Conservation (phyloP, 2,113 vertebrate species). For the Donacobius atricapilla region DNA sequence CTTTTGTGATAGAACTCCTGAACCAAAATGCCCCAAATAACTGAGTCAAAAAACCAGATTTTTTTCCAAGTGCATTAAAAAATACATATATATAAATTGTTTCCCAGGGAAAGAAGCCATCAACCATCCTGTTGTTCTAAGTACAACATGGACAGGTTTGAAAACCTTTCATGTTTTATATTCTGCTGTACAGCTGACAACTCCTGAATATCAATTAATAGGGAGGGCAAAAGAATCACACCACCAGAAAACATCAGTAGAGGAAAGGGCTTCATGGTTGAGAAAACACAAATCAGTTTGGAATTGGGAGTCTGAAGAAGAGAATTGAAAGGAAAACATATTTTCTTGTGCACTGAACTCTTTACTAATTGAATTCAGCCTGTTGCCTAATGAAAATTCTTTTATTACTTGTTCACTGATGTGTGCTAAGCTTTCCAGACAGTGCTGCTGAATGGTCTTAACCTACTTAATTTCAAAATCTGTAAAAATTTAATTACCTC, state of each 20-base stretch:
- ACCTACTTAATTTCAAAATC: not conserved
- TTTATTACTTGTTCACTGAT: not conserved
- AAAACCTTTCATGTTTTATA: slow-evolving; percentile 3
- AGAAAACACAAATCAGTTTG: slow-evolving; percentile 18
- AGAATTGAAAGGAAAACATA: slow-evolving; percentile 41
- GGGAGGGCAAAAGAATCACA: slow-evolving; percentile 20
- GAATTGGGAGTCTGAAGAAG: not conserved
- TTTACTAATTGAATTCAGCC: slow-evolving; percentile 32
- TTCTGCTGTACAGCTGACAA: not conserved
- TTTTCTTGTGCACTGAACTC: slow-evolving; percentile 44
- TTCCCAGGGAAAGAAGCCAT: not conserved
- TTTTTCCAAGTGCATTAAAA: not conserved
- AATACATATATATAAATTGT: not conserved
- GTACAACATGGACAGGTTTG: not conserved
- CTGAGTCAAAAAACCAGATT: not conserved
- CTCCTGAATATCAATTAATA: not conserved
- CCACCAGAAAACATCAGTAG: slow-evolving; percentile 11
- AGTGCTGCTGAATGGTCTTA: slow-evolving; percentile 20
- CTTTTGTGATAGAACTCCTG: not conserved
- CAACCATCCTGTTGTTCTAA: not conserved
- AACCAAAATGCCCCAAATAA: not conserved
- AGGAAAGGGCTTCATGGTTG: slow-evolving; percentile 10
- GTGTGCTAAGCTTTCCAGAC: slow-evolving; percentile 21
- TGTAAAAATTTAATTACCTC: not conserved
- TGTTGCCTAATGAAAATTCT: slow-evolving; percentile 11